These are phyloP conservation scores for Cryptotis parvus DNA, from an alignment of 2,113 vertebrate genomes.

Conservation along the genomic window DNA sequence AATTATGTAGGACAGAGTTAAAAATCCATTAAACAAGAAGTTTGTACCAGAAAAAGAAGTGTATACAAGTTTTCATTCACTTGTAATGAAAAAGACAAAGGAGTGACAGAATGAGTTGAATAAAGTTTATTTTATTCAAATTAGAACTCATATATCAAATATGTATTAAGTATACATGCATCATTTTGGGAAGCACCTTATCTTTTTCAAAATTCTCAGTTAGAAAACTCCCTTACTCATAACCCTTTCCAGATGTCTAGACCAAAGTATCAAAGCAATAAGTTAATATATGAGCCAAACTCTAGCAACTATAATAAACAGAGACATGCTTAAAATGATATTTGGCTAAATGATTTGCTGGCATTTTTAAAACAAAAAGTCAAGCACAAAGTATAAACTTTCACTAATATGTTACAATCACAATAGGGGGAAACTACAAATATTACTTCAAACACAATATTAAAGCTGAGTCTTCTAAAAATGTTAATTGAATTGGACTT, in stretches of 20 bases:
- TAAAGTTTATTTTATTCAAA: constrained; percentile 20
- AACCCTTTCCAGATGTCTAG: not conserved
- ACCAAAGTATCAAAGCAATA: not conserved
- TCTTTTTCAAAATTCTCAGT: constrained; percentile 8
- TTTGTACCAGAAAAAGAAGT: constrained; percentile 20
- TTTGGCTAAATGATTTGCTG: not conserved
- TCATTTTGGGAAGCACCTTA: constrained; percentile 24
- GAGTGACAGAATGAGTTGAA: not conserved
- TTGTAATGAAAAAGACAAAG: not conserved
- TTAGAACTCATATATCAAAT: not conserved
- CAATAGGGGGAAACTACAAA: not conserved
- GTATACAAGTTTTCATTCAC: not conserved
- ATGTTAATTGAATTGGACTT: not conserved
- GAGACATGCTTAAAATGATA: not conserved
- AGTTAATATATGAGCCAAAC: not conserved
- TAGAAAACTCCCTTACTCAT: not conserved
- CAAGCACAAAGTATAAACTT: constrained; percentile 12
- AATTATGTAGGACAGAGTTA: not conserved
- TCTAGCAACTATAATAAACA: constrained; percentile 8
- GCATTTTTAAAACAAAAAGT: constrained; percentile 38
- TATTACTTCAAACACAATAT: not conserved
- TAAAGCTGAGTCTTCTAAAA: not conserved
- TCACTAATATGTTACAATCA: not conserved
- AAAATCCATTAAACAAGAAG: not conserved
- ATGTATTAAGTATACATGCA: not conserved